Evolutionary conservation across 2,797 vertebrate genomes (phyloP), one percentile per base, ranked within the genome.

Genomic region (Channa striata): DNA sequence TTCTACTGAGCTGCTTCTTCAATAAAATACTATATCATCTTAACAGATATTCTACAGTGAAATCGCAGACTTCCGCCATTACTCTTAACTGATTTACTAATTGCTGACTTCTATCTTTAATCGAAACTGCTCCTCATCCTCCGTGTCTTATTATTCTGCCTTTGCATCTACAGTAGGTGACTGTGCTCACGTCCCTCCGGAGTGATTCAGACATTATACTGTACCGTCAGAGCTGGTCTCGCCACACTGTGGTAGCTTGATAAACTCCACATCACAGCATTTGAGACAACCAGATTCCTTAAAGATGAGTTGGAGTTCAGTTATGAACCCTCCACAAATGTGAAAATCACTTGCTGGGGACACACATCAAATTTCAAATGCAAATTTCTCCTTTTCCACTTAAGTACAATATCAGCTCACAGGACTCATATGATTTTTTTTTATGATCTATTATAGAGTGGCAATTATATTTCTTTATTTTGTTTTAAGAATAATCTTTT

Each of bases 1-100:
- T 83, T n/a, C 69, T 66, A 0, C 23, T 74, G 10, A 71, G 81
- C 54, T 83, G 74, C 40, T 77, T 71, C 2, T 1, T 11, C 0
- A 42, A 58, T 1, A 21, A 48, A 11, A 3, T 1, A 20, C n/a
- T n/a, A n/a, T n/a, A n/a, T 59, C 56, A 0, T 1, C 1, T 8
- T 66, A 36, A 2, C 13, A 2, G 5, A 0, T 16, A 0, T 81
- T 77, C 9, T 66, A 10, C 0, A 50, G 77, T 68, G 59, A 17
- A 14, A 37, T 13, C 2, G 33, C n/a, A 1, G 21, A 6, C 9
- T 40, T 13, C 25, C 17, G 6, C 56, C 42, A 2, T 39, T 17
- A 20, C 46, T 51, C 7, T 43, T 67, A 23, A 49, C 3, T 17
- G 11, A 48, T 25, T 17, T 21, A 16, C 34, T 6, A 2, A 1